These are phyloP conservation scores for Cetonia aurata DNA, from an alignment of 2,888 invertebrate species.

Conservation along the genomic window DNA sequence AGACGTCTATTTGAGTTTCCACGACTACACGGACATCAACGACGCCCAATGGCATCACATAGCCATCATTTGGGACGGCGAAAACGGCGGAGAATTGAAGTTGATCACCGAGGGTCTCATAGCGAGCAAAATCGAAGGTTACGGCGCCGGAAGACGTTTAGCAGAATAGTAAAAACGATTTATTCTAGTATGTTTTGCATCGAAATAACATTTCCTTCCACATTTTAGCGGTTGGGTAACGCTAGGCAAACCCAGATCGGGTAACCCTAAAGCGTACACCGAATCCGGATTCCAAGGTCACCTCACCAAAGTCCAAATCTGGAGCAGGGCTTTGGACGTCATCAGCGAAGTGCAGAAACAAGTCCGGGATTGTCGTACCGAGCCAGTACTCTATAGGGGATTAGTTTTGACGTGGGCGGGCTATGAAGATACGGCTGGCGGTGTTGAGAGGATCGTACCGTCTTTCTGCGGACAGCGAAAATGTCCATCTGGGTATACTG, in stretches of 20 bases:
- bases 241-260: conserved; percentile 88
- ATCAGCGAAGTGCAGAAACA: conserved; percentile 94
- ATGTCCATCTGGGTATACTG: conserved; percentile 90
- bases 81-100: conserved; percentile 85
- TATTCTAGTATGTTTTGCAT: too few species aligned
- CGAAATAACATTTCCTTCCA: too few species aligned
- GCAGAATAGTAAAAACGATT: conserved; percentile 90
- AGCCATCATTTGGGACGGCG: conserved; percentile 94
- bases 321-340: conserved; percentile 91
- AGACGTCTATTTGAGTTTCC: conserved; percentile 90
- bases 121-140: conserved; percentile 91
- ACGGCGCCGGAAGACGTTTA: conserved; percentile 84
- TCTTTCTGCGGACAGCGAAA: conserved; percentile 92
- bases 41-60: conserved; percentile 98
- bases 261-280: conserved; percentile 84
- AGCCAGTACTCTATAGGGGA: conserved; percentile 89
- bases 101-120: conserved; percentile 96
- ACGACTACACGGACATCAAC: conserved; percentile 92
- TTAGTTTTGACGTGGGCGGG: conserved; percentile 93
- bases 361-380: conserved; percentile 92
- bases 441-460: conserved; percentile 91
- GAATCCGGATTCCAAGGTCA: conserved; percentile 97
- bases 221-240: conserved; percentile 87
- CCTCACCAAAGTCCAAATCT: conserved; percentile 93
- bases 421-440: conserved; percentile 89